These are phyloP conservation scores for Tenthredo distinguenda DNA, from an alignment of 2,888 invertebrate genomes.

Conservation along the genomic window DNA sequence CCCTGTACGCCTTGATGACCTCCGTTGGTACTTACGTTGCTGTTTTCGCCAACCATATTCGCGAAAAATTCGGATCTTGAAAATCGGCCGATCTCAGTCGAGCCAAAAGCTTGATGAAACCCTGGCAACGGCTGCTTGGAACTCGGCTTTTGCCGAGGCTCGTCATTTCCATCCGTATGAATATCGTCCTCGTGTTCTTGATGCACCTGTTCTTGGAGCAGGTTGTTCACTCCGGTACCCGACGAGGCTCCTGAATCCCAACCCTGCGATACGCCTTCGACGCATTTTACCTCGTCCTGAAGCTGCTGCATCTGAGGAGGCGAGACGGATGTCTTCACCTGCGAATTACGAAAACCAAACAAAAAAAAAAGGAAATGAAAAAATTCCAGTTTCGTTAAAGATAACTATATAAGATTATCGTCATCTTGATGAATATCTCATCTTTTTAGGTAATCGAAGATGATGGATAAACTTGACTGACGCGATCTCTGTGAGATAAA, in stretches of 20 bases:
- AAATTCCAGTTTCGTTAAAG: not conserved
- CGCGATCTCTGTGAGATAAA: too few relatives aligned
- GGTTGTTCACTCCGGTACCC: slow-evolving; percentile 36
- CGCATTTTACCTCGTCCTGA: slow-evolving; percentile 62
- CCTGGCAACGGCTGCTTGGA: slow-evolving; percentile 85
- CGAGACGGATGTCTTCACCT: slow-evolving; percentile 62
- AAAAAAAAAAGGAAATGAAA: not conserved
- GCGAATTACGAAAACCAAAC: slow-evolving; percentile 31
- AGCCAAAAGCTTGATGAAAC: slow-evolving; percentile 92
- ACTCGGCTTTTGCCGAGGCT: slow-evolving; percentile 54
- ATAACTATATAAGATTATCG: not conserved
- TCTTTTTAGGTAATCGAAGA: too few relatives aligned
- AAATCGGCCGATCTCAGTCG: slow-evolving; percentile 92
- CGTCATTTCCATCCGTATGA: slow-evolving; percentile 57
- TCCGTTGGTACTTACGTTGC: slow-evolving; percentile 73
- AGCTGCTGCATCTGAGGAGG: slow-evolving; percentile 60
- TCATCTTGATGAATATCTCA: too few relatives aligned
- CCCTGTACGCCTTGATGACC: not conserved
- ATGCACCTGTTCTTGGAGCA: slow-evolving; percentile 55
- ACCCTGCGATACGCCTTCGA: slow-evolving; percentile 71
- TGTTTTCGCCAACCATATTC: slow-evolving; percentile 80
- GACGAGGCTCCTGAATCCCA: slow-evolving; percentile 73
- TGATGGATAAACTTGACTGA: not conserved
- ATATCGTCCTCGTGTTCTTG: slow-evolving; percentile 53
- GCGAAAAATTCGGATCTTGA: slow-evolving; percentile 84